Base-by-base conservation (phyloP, 2,797 vertebrate genomes). In the Pseudopleuronectes americanus region DNA sequence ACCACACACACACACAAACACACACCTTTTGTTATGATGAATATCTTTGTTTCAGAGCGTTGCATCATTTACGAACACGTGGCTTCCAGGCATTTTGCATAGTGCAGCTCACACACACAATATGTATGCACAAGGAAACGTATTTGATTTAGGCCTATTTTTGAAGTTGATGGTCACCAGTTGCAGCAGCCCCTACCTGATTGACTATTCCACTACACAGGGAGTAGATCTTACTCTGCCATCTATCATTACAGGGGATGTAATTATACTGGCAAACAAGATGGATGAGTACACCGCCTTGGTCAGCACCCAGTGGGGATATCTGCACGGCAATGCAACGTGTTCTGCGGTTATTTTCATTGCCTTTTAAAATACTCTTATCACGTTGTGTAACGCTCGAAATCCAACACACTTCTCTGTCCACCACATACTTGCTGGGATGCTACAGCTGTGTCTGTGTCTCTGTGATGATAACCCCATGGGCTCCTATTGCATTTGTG, bases 21-120 rank as follows among this genome's bases (percentile, higher is more conserved):
- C 31, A 72, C 56, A 60, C 47, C 17, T 56, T 65, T 72, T 70
- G 36, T 76, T 58, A 53, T 24, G 24, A 67, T 54, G n/a, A 61
- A 66, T 45, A 28, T 21, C 24, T 68, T 79, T 71, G 53, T 88
- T 89, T 84, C 81, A 76, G 19, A 8, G 48, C 61, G 64, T 87
- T 89, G 71, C 86, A 80, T 90, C 88, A 90, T 80, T 78, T 80
- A 77, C 56, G 51, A 54, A 41, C 61, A 68, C n/a, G 6, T 9
- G 16, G 28, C 33, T 66, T 64, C 23, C 26, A 68, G 69, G 47
- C 55, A 28, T 66, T 58, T 55, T 36, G 9, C 54, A 55, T 21
- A 6, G n/a, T 7, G 21, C 56, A 16, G 12, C 53, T 16, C 31
- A 64, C 62, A 38, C 60, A 26, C 48, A 41, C 8, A 60, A 53